Evolutionary conservation across 2,113 vertebrate genomes (phyloP).

Genomic region (Oncorhynchus masou): DNA sequence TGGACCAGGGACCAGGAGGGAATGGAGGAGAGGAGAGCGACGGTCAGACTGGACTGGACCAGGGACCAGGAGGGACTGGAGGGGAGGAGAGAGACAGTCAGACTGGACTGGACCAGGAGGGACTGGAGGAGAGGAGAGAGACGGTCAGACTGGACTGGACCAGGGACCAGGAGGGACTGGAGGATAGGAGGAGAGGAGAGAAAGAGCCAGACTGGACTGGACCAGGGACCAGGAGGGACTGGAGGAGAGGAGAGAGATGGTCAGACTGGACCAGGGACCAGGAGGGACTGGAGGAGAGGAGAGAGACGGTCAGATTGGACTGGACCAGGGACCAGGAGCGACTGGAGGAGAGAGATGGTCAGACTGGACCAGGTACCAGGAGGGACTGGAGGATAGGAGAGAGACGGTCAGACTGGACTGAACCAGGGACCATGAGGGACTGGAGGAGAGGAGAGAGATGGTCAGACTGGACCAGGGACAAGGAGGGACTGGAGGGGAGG

Average conservation of each 20-base stretch:
- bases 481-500: no score
- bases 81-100: background rate
- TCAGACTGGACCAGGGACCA: background rate
- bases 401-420: no score
- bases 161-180: conserved; percentile 31
- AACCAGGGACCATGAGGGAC: no score
- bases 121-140: no score
- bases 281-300: conserved; percentile 30
- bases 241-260: background rate
- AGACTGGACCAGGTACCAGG: background rate
- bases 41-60: no score
- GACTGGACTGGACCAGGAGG: no score
- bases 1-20: background rate
- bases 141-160: no score
- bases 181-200: background rate
- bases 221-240: conserved; percentile 26
- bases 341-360: conserved; percentile 27
- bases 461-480: background rate
- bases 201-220: background rate
- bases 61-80: background rate
- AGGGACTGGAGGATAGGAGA: no score
- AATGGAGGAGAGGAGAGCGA: no score
- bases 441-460: no score
- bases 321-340: background rate
- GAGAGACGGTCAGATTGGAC: background rate